Percentiles rank a stretch among this genome's conserved stretches.
phyloP scores from a whole-genome alignment of 1,140 invertebrate species.

The Xylocopa sonorina region DNA sequence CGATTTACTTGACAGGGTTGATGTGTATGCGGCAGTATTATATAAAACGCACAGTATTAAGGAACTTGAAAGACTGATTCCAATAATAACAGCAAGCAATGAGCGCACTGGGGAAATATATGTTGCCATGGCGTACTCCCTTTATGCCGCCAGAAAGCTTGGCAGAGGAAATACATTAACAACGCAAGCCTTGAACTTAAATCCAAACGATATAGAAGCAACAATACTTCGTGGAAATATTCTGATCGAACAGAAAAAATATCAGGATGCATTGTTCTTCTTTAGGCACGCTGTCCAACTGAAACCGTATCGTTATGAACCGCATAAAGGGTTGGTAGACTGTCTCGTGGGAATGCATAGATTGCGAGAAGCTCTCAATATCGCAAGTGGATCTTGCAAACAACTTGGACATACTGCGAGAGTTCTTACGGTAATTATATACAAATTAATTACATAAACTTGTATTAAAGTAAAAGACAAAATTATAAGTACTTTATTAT shows the following conservation, averaged over 20 bases:
- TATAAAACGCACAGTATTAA: conserved; percentile 79
- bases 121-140: conserved; percentile 85
- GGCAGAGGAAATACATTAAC: conserved; percentile 85
- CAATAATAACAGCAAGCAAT: conserved; percentile 73
- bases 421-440: conserved; percentile 84
- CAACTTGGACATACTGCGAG: conserved; percentile 87
- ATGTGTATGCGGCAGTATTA: conserved; percentile 81
- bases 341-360: conserved; percentile 87
- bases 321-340: conserved; percentile 88
- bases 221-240: conserved; percentile 87
- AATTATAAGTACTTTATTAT: neutral
- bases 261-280: conserved; percentile 86
- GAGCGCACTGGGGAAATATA: conserved; percentile 84
- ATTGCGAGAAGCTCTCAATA: conserved; percentile 86
- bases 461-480: neutral
- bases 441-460: neutral
- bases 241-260: conserved; percentile 88
- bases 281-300: conserved; percentile 88
- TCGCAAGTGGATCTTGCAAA: conserved; percentile 87
- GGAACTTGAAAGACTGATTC: conserved; percentile 81
- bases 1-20: conserved; percentile 68
- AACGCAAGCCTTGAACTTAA: conserved; percentile 82
- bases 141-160: conserved; percentile 82
- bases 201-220: conserved; percentile 86
- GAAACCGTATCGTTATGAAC: conserved; percentile 84